phyloP scores from a whole-genome alignment of 35 echinoderm and acorn worm species.

The Stichopus chloronotus region DNA sequence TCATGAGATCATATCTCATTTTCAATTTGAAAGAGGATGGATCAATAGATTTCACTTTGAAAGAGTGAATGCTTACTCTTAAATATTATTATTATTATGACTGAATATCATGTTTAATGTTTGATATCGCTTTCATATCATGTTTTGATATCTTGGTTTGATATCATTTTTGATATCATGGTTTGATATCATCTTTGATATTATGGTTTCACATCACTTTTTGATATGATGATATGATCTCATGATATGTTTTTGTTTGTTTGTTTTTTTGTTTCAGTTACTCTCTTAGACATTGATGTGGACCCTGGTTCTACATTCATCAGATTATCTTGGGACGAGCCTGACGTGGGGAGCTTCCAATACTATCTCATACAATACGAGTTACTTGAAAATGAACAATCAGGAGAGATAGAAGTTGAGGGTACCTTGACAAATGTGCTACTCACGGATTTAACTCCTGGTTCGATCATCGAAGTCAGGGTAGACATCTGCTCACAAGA shows the following conservation, averaged over 20 bases:
- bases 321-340: background rate
- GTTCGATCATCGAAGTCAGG: background rate
- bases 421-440: background rate
- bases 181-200: no score
- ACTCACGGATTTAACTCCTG: background rate
- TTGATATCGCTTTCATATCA: no score
- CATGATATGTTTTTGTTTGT: background rate
- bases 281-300: background rate
- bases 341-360: background rate
- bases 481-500: background rate
- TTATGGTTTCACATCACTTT: no score
- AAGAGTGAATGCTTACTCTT: no score
- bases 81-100: no score
- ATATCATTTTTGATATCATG: no score
- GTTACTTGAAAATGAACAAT: background rate
- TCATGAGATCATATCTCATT: no score
- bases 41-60: no score
- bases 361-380: background rate
- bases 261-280: background rate
- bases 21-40: no score
- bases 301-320: background rate
- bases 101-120: no score
- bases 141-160: no score
- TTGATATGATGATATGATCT: no score
- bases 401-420: background rate